Percentiles rank a stretch among this genome's conserved stretches.
phyloP scores from a whole-genome alignment of 2,888 invertebrate species.

The Cloeon dipterum region DNA sequence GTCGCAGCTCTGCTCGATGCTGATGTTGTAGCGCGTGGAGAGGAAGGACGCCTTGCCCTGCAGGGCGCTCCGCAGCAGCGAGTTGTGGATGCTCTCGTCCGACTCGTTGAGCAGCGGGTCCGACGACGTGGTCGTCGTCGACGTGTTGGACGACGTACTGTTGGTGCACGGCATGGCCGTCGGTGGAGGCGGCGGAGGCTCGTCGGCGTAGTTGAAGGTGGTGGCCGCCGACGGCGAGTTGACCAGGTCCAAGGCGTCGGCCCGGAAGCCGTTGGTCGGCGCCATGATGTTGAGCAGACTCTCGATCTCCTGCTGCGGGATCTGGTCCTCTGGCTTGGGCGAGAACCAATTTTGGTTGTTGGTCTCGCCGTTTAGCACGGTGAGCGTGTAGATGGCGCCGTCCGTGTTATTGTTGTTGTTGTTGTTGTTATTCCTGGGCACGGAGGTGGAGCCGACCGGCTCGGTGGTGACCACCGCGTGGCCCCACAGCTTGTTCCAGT shows the following conservation, averaged over 20 bases:
- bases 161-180: slow-evolving; percentile 16
- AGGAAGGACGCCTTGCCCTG: slow-evolving; percentile 42
- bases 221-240: background rate
- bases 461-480: slow-evolving; percentile 42
- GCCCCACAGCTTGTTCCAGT: slow-evolving; percentile 49
- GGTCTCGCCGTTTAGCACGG: slow-evolving; percentile 63
- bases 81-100: slow-evolving; percentile 24
- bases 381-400: slow-evolving; percentile 64
- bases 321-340: slow-evolving; percentile 1
- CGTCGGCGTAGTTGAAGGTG: background rate
- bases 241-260: slow-evolving; percentile 5
- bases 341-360: slow-evolving; percentile 7
- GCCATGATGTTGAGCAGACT: slow-evolving; percentile 54
- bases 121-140: slow-evolving; percentile 4
- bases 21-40: slow-evolving; percentile 9
- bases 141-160: slow-evolving; percentile 11
- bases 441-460: slow-evolving; percentile 22
- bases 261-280: slow-evolving; percentile 13
- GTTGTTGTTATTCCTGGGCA: no score
- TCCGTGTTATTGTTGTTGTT: slow-evolving; percentile 42
- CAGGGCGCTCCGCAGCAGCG: slow-evolving; percentile 54
- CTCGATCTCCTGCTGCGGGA: slow-evolving; percentile 34
- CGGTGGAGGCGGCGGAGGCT: slow-evolving; percentile 2
- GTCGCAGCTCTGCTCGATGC: background rate
- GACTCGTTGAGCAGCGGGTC: background rate